Conservation (phyloP, 2,797 vertebrate species). For the Apogon talboti region DNA sequence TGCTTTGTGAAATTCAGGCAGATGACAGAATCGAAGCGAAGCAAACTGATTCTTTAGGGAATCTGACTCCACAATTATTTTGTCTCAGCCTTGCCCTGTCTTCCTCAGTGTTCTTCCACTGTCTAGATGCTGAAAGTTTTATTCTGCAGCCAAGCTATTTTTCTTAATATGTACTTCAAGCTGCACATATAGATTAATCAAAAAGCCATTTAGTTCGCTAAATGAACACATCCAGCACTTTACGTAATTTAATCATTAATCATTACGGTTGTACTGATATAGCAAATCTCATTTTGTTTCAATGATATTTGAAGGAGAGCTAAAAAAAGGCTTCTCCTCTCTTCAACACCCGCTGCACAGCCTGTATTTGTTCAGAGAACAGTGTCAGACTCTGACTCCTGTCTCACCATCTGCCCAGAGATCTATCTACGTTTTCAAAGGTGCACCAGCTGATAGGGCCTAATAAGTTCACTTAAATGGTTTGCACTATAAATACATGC, state of each 20-base stretch:
- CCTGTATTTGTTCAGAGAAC: constrained; percentile 63
- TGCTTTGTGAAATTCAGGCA: constrained; percentile 29
- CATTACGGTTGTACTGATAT: not conserved
- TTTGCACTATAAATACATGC: constrained; percentile 67
- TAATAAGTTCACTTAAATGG: constrained; percentile 65
- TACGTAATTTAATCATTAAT: not conserved
- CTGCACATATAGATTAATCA: not conserved
- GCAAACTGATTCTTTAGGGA: constrained; percentile 40
- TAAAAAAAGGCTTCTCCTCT: constrained; percentile 21
- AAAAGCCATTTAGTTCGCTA: constrained; percentile 6
- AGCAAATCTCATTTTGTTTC: constrained; percentile 10
- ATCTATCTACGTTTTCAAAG: constrained; percentile 72
- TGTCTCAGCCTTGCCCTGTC: constrained; percentile 23
- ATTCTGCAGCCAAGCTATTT: constrained; percentile 16
- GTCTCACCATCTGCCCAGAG: constrained; percentile 57
- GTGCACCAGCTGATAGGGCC: constrained; percentile 53
- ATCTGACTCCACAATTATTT: constrained; percentile 45
- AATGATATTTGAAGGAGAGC: constrained; percentile 22
- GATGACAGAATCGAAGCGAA: constrained; percentile 40
- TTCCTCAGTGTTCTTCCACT: constrained; percentile 19
- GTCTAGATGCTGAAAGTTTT: constrained; percentile 26
- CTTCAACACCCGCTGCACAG: constrained; percentile 36
- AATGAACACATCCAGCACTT: constrained; percentile 15
- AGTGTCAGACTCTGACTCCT: constrained; percentile 43
- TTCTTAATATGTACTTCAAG: constrained; percentile 5